Evolutionary conservation across 2,113 vertebrate genomes (phyloP), one percentile per base, ranked within the genome.

Genomic region (Oreochromis aureus): DNA sequence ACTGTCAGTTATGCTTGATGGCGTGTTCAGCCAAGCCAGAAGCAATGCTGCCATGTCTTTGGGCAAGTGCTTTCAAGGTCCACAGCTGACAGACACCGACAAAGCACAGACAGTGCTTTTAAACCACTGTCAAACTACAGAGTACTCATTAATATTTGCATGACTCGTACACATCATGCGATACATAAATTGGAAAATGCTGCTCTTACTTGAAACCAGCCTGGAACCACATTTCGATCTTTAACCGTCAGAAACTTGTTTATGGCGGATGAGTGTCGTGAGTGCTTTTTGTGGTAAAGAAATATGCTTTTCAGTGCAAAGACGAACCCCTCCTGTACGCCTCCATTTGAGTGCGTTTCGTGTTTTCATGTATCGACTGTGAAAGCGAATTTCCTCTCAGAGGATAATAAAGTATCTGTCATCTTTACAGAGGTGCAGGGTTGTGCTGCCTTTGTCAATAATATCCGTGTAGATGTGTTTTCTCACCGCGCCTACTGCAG

Each of bases 341-440:
- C 56, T 82, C 86, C 24, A 44, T 86, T 85, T 80, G 32, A 87
- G 78, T 22, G 81, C 18, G 85, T 88, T 82, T 59, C 9, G 56
- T 71, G 71, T 88, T 83, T 88, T 81, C 83, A 69, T 82, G 79
- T 92, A 89, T 94, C 32, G 92, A 93, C 91, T 89, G 86, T 46
- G 86, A 92, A 90, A 92, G 89, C 7, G 16, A 94, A 94, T 94
- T 93, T 93, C 83, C 90, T 92, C 90, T 93, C 86, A 76, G 86
- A 85, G 82, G 86, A 94, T 93, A 94, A 95, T 94, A 91, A 92
- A 93, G 94, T 90, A 91, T 91, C 69, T 91, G 85, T 91, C 92
- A 89, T 91, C 89, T 93, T 94, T 89, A 86, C 83, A 55, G 88
- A 91, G 83, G 89, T 88, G 87, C 71, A 56, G 78, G 36, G 22